Evolutionary conservation across 2,797 vertebrate genomes (phyloP).

Genomic region (Helarctos malayanus): DNA sequence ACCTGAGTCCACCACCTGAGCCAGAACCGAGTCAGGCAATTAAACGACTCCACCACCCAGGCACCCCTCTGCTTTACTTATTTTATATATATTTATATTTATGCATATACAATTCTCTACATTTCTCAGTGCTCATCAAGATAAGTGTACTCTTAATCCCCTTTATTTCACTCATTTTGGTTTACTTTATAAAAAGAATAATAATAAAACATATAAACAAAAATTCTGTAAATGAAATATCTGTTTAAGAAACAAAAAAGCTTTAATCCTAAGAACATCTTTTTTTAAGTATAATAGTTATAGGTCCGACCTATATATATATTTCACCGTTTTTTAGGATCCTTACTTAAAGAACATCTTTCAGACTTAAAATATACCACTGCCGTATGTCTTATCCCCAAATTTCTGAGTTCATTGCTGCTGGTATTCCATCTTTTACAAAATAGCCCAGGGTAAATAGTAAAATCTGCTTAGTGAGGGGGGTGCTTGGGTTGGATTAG

Average conservation of each 20-base stretch:
- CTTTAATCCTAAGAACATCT: not conserved
- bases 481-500: not conserved
- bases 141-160: not conserved
- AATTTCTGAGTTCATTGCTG: constrained; percentile 27
- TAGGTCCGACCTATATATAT: not conserved
- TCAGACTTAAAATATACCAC: not conserved
- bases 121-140: not conserved
- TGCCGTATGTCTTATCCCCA: not conserved
- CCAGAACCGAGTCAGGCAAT: not conserved
- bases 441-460: not conserved
- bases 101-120: not conserved
- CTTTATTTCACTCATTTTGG: not conserved
- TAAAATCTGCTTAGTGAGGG: not conserved
- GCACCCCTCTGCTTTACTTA: not conserved
- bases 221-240: constrained; percentile 33
- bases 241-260: constrained; percentile 1
- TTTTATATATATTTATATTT: not conserved
- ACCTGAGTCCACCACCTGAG: not conserved
- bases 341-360: constrained; percentile 36
- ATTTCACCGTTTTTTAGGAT: not conserved
- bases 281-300: not conserved
- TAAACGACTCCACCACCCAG: not conserved
- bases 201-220: not conserved
- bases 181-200: not conserved
- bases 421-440: not conserved